A percentile compares a stretch with the other conserved stretches of the same genome.
phyloP scores from a whole-genome alignment of 2,888 invertebrate species.

The Alloscopus bannaensis region DNA sequence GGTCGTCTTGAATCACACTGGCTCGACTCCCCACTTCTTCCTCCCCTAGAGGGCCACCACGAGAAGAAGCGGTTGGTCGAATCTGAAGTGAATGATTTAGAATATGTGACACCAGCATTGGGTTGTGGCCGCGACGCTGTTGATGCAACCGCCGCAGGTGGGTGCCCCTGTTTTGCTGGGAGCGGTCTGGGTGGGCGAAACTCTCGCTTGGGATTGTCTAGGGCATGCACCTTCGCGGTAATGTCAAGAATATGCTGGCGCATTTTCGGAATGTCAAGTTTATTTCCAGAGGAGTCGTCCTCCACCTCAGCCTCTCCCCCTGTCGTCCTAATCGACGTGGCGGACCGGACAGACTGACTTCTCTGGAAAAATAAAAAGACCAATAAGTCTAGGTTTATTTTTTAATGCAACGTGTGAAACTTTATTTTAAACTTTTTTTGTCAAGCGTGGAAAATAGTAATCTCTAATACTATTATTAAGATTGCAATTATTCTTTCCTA shows the following conservation, averaged over 20 bases:
- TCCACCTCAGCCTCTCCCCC: not conserved
- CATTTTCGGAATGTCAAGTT: constrained; percentile 10
- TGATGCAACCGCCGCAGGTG: not conserved
- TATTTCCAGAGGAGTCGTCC: not conserved
- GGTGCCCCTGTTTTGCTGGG: not conserved
- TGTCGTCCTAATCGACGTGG: not conserved
- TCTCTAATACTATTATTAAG: too few relatives aligned
- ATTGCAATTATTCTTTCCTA: too few relatives aligned
- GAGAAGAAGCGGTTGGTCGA: too few relatives aligned
- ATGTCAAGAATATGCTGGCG: constrained; percentile 35
- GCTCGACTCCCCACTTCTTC: not conserved
- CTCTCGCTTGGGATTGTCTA: constrained; percentile 39
- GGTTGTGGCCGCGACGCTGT: too few relatives aligned
- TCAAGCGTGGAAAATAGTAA: too few relatives aligned
- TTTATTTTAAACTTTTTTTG: too few relatives aligned
- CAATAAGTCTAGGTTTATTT: too few relatives aligned
- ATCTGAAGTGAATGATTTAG: too few relatives aligned
- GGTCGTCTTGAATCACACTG: not conserved
- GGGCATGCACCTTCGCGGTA: constrained; percentile 36
- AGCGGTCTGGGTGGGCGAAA: constrained; percentile 28
- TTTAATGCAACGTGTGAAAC: too few relatives aligned
- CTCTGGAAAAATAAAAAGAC: not conserved
- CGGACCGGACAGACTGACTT: not conserved
- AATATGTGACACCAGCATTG: too few relatives aligned
- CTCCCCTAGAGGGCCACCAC: not conserved